Conservation (phyloP, 2,797 vertebrate genomes). For the Rhabdophis nuchalis region DNA sequence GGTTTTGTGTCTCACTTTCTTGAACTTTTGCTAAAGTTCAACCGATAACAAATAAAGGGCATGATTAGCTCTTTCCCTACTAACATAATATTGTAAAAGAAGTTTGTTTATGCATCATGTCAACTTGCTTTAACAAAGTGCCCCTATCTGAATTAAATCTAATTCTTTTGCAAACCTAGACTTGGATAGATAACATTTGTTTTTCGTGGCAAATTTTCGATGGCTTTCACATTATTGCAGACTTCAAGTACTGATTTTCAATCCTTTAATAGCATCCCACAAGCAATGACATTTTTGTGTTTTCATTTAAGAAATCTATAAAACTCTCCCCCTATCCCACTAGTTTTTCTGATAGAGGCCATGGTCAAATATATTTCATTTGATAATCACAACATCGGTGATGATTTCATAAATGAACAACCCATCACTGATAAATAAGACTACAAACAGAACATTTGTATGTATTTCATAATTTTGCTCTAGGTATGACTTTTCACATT, state of each 20-base stretch:
- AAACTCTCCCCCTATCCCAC: neutral
- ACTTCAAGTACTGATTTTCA: neutral
- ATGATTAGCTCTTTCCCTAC: neutral
- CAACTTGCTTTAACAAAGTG: neutral
- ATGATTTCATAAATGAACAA: neutral
- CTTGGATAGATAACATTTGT: neutral
- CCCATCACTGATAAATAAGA: neutral
- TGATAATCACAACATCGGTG: neutral
- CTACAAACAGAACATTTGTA: neutral
- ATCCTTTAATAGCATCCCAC: neutral
- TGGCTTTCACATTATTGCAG: neutral
- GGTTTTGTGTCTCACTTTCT: neutral
- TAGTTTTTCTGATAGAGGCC: neutral
- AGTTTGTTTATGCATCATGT: neutral
- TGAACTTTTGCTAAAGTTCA: neutral
- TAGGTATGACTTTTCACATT: neutral
- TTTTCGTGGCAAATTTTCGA: neutral
- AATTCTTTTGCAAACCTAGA: neutral
- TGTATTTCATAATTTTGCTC: neutral
- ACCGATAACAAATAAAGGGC: neutral
- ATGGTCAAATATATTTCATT: neutral
- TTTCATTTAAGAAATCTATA: neutral
- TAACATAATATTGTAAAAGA: neutral
- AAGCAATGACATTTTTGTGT: neutral
- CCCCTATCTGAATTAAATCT: neutral